Percentiles rank a stretch among this genome's conserved stretches.
phyloP scores from a whole-genome alignment of 2,888 invertebrate genomes.

The Miltochrista miniata region DNA sequence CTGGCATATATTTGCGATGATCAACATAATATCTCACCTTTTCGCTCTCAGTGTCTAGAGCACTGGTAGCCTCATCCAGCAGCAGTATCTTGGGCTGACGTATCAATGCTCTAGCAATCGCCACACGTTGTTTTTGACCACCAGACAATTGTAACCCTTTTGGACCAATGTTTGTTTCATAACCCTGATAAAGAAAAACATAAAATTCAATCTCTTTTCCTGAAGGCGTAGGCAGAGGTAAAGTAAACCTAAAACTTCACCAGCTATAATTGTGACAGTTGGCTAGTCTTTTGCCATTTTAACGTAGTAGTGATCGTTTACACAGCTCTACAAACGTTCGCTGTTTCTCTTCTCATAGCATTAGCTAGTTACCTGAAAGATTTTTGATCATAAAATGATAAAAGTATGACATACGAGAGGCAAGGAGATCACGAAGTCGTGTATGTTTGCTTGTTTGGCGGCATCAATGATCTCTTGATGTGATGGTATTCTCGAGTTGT shows the following conservation, averaged over 20 bases:
- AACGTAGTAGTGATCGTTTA: no score
- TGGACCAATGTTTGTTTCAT: slow-evolving; percentile 89
- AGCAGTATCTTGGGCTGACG: slow-evolving; percentile 90
- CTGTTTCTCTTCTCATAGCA: no score
- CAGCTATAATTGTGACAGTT: no score
- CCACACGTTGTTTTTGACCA: slow-evolving; percentile 92
- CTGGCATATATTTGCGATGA: no score
- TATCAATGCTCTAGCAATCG: slow-evolving; percentile 92
- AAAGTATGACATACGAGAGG: slow-evolving; percentile 79
- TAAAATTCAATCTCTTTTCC: no score
- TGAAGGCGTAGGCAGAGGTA: no score
- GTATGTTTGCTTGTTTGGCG: slow-evolving; percentile 91
- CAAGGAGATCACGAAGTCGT: slow-evolving; percentile 88
- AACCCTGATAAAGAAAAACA: slow-evolving; percentile 82
- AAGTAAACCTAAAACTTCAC: no score
- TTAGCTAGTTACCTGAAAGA: no score
- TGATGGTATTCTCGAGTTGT: slow-evolving; percentile 84
- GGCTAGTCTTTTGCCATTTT: no score
- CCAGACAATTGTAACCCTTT: slow-evolving; percentile 90
- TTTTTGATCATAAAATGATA: background rate
- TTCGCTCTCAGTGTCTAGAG: slow-evolving; percentile 92
- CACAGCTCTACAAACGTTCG: no score
- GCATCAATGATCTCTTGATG: slow-evolving; percentile 88
- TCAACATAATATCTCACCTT: no score
- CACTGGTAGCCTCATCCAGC: slow-evolving; percentile 93